Conservation (phyloP, 2,113 vertebrate genomes). For the Calidris pugnax region DNA sequence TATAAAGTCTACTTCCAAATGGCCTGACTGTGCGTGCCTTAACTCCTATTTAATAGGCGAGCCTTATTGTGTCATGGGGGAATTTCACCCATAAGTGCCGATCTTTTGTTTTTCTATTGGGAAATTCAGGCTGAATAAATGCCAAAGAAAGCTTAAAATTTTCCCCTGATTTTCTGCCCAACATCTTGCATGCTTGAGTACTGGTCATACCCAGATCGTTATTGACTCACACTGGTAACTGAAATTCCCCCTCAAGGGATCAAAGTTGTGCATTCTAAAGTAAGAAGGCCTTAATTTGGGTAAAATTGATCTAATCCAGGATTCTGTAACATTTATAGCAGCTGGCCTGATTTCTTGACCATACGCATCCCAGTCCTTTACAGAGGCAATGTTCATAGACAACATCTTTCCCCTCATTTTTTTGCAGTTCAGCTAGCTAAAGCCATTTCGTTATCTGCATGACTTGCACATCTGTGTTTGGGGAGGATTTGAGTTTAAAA, state of each 20-base stretch:
- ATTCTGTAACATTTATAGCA: not conserved
- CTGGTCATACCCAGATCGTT: not conserved
- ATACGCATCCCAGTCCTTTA: not conserved
- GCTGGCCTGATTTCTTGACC: not conserved
- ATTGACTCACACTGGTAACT: not conserved
- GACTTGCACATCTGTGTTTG: not conserved
- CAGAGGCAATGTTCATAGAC: not conserved
- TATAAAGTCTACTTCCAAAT: not conserved
- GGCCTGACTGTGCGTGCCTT: not conserved
- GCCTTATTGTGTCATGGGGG: not conserved
- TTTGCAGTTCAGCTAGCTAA: not conserved
- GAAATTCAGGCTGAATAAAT: slow-evolving; percentile 25
- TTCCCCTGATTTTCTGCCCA: slow-evolving; percentile 21
- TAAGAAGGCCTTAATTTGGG: slow-evolving; percentile 15
- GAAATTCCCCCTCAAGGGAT: not conserved
- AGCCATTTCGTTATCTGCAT: not conserved
- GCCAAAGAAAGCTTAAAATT: slow-evolving; percentile 5
- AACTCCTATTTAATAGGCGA: not conserved
- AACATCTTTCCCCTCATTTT: not conserved
- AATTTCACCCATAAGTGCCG: not conserved
- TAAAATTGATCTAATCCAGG: not conserved
- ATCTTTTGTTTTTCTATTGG: slow-evolving; percentile 24
- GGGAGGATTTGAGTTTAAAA: not conserved
- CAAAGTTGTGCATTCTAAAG: not conserved
- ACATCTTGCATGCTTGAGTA: not conserved